Conservation (phyloP, 2,888 invertebrate genomes). For the Noctua fimbriata region DNA sequence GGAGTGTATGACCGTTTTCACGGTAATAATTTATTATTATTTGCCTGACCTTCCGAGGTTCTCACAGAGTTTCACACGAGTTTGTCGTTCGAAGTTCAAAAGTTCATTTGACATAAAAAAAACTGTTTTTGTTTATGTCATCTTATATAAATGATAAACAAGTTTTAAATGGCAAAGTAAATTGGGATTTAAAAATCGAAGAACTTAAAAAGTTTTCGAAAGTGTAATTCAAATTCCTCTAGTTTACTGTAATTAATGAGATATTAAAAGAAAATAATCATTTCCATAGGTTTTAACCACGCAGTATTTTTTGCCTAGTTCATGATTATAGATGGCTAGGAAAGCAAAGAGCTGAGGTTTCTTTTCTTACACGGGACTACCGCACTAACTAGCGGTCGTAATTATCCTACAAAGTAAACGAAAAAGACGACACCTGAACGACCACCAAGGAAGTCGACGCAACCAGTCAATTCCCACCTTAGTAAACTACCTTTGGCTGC, state of each 20-base stretch:
- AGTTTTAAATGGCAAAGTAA: neutral
- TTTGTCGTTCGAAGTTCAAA: constrained; percentile 53
- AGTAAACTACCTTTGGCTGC: constrained; percentile 18
- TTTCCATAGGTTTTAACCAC: too few relatives aligned
- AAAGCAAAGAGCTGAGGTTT: neutral
- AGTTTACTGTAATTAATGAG: neutral
- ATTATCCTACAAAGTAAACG: constrained; percentile 14
- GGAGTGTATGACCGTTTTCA: constrained; percentile 34
- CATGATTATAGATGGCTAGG: neutral
- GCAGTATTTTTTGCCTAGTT: neutral
- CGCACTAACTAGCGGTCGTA: neutral
- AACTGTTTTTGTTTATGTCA: constrained; percentile 12
- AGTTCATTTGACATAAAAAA: constrained; percentile 27
- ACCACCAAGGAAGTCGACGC: constrained; percentile 34
- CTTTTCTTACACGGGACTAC: neutral
- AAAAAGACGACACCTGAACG: constrained; percentile 1
- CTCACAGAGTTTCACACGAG: constrained; percentile 44
- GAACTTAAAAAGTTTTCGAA: neutral
- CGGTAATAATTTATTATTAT: constrained; percentile 39
- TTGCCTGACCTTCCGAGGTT: constrained; percentile 46
- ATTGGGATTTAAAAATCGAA: neutral
- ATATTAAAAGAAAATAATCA: neutral
- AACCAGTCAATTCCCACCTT: constrained; percentile 17
- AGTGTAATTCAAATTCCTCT: neutral
- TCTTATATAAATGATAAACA: neutral